A percentile compares a stretch with the other conserved stretches of the same genome.
phyloP scores from a whole-genome alignment of 2,888 invertebrate genomes.

The Azorinus chamasolen region DNA sequence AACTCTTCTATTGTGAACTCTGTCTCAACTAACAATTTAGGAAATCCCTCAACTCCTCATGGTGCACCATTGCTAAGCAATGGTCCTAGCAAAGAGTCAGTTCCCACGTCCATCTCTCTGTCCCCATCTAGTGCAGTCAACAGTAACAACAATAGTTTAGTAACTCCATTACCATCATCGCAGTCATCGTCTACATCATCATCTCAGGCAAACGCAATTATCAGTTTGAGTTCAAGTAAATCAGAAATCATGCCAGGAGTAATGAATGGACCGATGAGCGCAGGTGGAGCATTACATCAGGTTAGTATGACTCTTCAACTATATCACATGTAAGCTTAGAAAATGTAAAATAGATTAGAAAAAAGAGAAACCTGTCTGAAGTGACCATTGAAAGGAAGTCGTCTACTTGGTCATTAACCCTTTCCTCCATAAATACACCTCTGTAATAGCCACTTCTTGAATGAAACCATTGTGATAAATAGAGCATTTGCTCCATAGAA shows the following conservation, averaged over 20 bases:
- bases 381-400: too few relatives aligned
- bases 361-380: too few relatives aligned
- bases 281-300: conserved; percentile 77
- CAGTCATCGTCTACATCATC: conserved; percentile 48
- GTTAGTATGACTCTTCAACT: not conserved
- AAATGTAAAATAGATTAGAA: too few relatives aligned
- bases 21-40: conserved; percentile 84
- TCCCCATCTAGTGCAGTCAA: conserved; percentile 65
- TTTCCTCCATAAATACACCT: too few relatives aligned
- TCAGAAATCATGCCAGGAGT: conserved; percentile 74
- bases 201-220: conserved; percentile 67
- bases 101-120: conserved; percentile 57
- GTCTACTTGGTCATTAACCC: too few relatives aligned
- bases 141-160: conserved; percentile 71
- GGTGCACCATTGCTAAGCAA: conserved; percentile 87
- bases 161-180: conserved; percentile 68
- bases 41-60: conserved; percentile 85
- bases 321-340: too few relatives aligned
- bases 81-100: conserved; percentile 46
- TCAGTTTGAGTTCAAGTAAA: conserved; percentile 57
- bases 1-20: conserved; percentile 73
- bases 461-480: too few relatives aligned
- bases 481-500: too few relatives aligned
- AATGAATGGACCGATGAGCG: conserved; percentile 88
- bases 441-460: too few relatives aligned